Evolutionary conservation across 2,888 invertebrate genomes (phyloP).

Genomic region (Rotaria macrura): DNA sequence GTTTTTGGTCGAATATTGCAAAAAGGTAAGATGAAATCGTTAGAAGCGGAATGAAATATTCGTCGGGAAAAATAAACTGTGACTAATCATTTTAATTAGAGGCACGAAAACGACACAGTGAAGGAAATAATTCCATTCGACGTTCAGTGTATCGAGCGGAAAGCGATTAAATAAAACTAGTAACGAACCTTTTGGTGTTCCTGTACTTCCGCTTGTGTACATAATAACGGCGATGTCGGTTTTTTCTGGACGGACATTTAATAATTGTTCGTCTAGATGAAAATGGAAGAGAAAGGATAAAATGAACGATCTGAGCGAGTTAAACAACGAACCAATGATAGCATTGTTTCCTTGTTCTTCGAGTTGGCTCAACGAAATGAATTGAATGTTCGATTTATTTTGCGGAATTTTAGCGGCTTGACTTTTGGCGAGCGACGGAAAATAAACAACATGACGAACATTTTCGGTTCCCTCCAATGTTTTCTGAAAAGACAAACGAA

Average conservation of each 20-base stretch:
- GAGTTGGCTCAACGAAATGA: slow-evolving; percentile 35
- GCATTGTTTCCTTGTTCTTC: slow-evolving; percentile 37
- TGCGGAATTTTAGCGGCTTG: neutral
- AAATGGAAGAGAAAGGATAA: neutral
- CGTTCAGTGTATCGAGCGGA: too few relatives aligned
- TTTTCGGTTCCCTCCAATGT: neutral
- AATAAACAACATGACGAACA: slow-evolving; percentile 5
- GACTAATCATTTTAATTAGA: too few relatives aligned
- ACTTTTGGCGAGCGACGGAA: neutral
- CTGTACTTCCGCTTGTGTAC: slow-evolving; percentile 97
- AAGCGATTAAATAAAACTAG: too few relatives aligned
- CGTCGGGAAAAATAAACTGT: too few relatives aligned
- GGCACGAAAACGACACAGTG: too few relatives aligned
- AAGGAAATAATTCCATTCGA: too few relatives aligned
- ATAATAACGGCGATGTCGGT: slow-evolving; percentile 86
- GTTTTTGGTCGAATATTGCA: too few relatives aligned
- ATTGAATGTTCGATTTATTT: neutral
- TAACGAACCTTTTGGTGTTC: slow-evolving; percentile 67
- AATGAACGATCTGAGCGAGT: neutral
- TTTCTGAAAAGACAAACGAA: neutral
- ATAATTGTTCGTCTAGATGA: neutral
- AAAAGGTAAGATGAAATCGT: too few relatives aligned
- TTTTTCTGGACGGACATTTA: slow-evolving; percentile 55
- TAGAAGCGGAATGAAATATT: too few relatives aligned
- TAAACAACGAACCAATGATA: neutral